Evolutionary conservation across 2,113 vertebrate genomes (phyloP).

Genomic region (Pogona vitticeps): DNA sequence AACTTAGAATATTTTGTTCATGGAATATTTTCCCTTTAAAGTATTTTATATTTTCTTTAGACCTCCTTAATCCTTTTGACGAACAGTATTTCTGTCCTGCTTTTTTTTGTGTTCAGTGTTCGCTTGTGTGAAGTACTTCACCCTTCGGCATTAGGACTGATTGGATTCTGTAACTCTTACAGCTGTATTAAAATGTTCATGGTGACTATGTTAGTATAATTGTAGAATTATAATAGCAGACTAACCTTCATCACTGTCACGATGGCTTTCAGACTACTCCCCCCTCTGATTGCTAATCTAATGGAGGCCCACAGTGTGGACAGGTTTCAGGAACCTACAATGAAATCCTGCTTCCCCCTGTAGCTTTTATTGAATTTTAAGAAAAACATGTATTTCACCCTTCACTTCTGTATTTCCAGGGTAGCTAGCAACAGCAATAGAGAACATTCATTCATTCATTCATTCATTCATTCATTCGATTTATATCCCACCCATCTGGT

Average conservation of each 20-base stretch:
- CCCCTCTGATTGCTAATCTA: background rate
- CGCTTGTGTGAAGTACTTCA: background rate
- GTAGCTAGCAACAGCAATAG: too few species aligned
- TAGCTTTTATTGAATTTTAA: too few species aligned
- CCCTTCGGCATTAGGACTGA: background rate
- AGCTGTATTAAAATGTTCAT: background rate
- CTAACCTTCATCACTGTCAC: background rate
- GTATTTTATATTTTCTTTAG: background rate
- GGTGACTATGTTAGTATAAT: background rate
- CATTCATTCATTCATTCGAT: too few species aligned
- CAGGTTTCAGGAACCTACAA: background rate
- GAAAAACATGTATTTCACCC: too few species aligned
- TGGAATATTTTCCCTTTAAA: background rate
- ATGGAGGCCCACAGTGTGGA: background rate
- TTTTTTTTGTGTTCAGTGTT: background rate
- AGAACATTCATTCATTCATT: too few species aligned
- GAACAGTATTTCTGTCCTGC: background rate
- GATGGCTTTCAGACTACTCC: background rate
- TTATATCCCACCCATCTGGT: too few species aligned
- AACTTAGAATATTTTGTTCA: background rate
- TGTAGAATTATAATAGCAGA: background rate
- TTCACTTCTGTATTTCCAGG: too few species aligned
- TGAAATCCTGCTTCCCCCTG: background rate
- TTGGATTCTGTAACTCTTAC: background rate
- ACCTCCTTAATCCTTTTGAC: background rate